Evolutionary conservation across 2,113 vertebrate genomes (phyloP).

Genomic region (Eidolon helvum): DNA sequence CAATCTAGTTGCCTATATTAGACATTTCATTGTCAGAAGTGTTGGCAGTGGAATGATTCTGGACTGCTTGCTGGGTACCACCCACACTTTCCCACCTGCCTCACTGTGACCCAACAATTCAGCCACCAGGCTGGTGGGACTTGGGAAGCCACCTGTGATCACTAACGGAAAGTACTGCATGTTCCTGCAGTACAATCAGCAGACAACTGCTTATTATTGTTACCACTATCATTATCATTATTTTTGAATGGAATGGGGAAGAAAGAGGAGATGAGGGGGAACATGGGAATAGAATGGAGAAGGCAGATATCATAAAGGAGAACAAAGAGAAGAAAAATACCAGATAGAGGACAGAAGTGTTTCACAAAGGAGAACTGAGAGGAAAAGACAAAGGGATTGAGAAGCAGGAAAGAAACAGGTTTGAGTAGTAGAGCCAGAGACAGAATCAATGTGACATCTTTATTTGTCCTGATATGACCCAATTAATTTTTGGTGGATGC

Average conservation of each 20-base stretch:
- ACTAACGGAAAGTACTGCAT: background rate
- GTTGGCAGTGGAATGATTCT: background rate
- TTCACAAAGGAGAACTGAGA: background rate
- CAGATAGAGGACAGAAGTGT: background rate
- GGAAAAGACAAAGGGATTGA: background rate
- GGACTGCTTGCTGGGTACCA: conserved; percentile 27
- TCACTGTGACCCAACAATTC: background rate
- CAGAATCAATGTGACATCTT: background rate
- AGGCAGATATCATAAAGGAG: background rate
- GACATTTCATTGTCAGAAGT: background rate
- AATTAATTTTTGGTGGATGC: background rate
- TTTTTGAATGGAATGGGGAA: conserved; percentile 7
- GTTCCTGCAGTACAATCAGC: background rate
- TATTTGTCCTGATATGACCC: background rate
- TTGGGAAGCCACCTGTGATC: conserved; percentile 32
- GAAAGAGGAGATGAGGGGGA: background rate
- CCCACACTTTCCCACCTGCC: conserved; percentile 30
- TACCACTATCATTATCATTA: background rate
- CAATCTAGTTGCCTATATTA: background rate
- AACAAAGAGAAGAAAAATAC: background rate
- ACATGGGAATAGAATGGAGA: background rate
- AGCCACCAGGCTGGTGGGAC: background rate
- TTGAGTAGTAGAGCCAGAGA: background rate
- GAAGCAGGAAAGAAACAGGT: background rate
- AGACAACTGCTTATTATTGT: background rate